phyloP scores from a whole-genome alignment of 2,888 invertebrate species.

The Hydrotaea diabolus region DNA sequence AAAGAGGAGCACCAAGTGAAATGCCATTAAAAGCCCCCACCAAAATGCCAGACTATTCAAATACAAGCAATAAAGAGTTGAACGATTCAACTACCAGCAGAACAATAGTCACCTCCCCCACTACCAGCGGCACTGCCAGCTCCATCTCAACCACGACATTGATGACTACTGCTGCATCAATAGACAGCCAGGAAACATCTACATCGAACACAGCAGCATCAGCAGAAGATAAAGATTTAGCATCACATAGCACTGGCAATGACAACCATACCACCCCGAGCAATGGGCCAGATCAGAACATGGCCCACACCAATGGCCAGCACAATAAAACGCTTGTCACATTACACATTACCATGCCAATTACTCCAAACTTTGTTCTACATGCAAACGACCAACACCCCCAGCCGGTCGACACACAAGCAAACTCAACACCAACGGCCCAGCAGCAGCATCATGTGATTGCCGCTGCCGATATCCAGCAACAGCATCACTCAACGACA shows the following conservation, averaged over 20 bases:
- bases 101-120: neutral
- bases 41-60: conserved; percentile 65
- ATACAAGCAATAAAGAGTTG: conserved; percentile 34
- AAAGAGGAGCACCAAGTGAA: neutral
- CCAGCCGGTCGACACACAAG: neutral
- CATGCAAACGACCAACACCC: conserved; percentile 2
- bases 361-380: conserved; percentile 1
- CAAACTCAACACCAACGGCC: conserved; percentile 4
- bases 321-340: conserved; percentile 40
- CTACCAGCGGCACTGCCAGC: conserved; percentile 59
- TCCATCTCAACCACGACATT: conserved; percentile 13
- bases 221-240: conserved; percentile 60
- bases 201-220: conserved; percentile 11
- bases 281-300: conserved; percentile 21
- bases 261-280: neutral
- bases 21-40: conserved; percentile 38
- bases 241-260: conserved; percentile 65
- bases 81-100: conserved; percentile 13
- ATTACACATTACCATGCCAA: conserved; percentile 42
- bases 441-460: conserved; percentile 8
- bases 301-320: neutral
- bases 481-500: conserved; percentile 10
- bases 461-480: neutral
- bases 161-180: conserved; percentile 46
- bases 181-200: conserved; percentile 18